These are phyloP conservation scores for Orthosia gracilis DNA, from an alignment of 2,888 invertebrate genomes.

Conservation along the genomic window DNA sequence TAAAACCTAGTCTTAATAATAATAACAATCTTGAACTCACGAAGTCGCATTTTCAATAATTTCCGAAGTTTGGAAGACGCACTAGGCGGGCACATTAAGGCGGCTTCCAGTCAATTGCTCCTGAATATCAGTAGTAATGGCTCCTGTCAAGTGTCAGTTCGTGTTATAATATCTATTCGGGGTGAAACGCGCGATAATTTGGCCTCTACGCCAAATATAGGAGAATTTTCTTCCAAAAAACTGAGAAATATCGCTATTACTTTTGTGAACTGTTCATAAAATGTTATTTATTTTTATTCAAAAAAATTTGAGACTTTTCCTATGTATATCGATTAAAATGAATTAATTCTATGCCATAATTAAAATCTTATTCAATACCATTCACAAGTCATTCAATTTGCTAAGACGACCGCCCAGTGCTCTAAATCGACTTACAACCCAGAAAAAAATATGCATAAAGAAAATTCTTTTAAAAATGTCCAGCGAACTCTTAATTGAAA, in stretches of 20 bases:
- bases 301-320: not conserved
- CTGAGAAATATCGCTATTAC: not conserved
- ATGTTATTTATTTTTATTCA: slow-evolving; percentile 5
- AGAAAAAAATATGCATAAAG: slow-evolving; percentile 48
- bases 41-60: slow-evolving; percentile 51
- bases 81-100: slow-evolving; percentile 61
- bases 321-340: slow-evolving; percentile 9
- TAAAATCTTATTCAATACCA: slow-evolving; percentile 48
- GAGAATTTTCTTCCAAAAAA: slow-evolving; percentile 14
- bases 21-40: slow-evolving; percentile 45
- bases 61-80: slow-evolving; percentile 51
- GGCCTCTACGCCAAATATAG: slow-evolving; percentile 34
- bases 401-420: slow-evolving; percentile 17
- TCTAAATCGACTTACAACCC: slow-evolving; percentile 24
- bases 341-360: slow-evolving; percentile 9
- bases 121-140: slow-evolving; percentile 75
- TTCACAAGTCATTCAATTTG: slow-evolving; percentile 27
- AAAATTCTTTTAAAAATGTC: slow-evolving; percentile 57
- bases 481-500: slow-evolving; percentile 64
- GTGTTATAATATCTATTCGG: slow-evolving; percentile 60
- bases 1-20: slow-evolving; percentile 33
- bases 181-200: slow-evolving; percentile 34
- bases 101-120: slow-evolving; percentile 74
- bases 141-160: slow-evolving; percentile 75
- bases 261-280: slow-evolving; percentile 18